Evolutionary conservation across 2,797 vertebrate genomes (phyloP), one percentile per base, ranked within the genome.

Genomic region (Gambelia wislizenii): DNA sequence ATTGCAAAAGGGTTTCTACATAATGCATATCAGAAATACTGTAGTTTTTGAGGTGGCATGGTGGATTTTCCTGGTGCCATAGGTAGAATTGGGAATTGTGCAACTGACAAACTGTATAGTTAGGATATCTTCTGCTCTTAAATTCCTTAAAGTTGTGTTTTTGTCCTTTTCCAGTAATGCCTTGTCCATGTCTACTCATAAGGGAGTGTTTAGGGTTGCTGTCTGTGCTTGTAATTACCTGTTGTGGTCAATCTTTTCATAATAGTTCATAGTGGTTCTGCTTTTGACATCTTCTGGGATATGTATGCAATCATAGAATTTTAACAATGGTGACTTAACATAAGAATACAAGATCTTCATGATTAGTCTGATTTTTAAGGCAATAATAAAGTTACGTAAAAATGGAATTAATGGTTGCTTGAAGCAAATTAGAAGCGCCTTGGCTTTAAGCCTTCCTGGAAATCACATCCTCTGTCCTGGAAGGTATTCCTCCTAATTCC

Each of bases 311-410:
- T 84, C 56, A 42, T 22, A 81, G 67, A 49, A 16, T 56, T 85
- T 74, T 84, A 25, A 27, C 59, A 70, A 76, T 79, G 89, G 39
- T 67, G 56, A 59, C 6, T n/a, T 75, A 54, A 75, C 9, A 64
- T 8, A 54, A 33, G 14, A 39, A 89, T 78, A 36, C 44, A 75
- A 83, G 42, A 49, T 85, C 91, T 79, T 85, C 76, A 80, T 88
- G 81, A 75, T 72, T 82, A 89, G 80, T 49, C 76, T 27, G 61
- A 77, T n/a, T 89, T n/a, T 83, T 87, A 85, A 89, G 69, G 88
- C 75, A 87, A 86, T 79, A 61, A 76, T 80, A 85, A 14, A 89
- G 13, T 33, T 74, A 52, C 56, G 54, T 82, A 56, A 86, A 83
- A 77, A 90, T 42, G 86, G 56, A 85, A 80, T 47, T 67, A 72